phyloP scores from a whole-genome alignment of 2,797 vertebrate species.

The Cichlasoma orientale region DNA sequence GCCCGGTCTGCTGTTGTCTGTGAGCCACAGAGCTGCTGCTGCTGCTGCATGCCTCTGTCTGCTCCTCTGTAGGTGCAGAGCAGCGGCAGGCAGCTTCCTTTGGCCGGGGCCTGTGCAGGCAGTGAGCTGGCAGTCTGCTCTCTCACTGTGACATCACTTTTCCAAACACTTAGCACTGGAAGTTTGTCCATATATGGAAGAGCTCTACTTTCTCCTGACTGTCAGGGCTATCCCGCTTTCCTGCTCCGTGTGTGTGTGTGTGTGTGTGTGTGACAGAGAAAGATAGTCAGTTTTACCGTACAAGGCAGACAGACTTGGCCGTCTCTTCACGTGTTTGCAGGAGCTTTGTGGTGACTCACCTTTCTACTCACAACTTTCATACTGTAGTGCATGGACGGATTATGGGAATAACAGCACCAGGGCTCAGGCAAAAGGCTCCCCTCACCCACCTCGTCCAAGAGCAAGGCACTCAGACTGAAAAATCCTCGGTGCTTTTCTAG shows the following conservation, averaged over 20 bases:
- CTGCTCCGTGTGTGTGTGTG: constrained; percentile 13
- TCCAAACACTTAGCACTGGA: constrained; percentile 78
- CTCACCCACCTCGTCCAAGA: background rate
- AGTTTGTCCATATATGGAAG: constrained; percentile 83
- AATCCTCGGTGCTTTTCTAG: too few species aligned
- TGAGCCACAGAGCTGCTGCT: background rate
- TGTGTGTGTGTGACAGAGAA: constrained; percentile 3
- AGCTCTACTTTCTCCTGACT: constrained; percentile 68
- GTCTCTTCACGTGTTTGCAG: constrained; percentile 44
- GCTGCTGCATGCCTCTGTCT: background rate
- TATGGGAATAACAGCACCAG: background rate
- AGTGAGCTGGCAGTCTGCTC: constrained; percentile 69
- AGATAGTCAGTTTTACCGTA: constrained; percentile 73
- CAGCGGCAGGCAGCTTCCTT: constrained; percentile 41
- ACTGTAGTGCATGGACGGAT: background rate
- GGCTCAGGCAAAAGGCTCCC: background rate
- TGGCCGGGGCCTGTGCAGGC: constrained; percentile 39
- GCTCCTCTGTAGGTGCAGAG: constrained; percentile 17
- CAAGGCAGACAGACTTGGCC: constrained; percentile 75
- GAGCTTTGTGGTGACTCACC: constrained; percentile 49
- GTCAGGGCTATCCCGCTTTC: constrained; percentile 58
- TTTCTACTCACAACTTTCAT: background rate
- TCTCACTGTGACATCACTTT: constrained; percentile 68
- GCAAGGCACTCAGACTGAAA: too few species aligned
- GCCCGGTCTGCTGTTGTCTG: constrained; percentile 2